Evolutionary conservation across 1,140 invertebrate species (phyloP).

Genomic region (Meloidogyne exigua): DNA sequence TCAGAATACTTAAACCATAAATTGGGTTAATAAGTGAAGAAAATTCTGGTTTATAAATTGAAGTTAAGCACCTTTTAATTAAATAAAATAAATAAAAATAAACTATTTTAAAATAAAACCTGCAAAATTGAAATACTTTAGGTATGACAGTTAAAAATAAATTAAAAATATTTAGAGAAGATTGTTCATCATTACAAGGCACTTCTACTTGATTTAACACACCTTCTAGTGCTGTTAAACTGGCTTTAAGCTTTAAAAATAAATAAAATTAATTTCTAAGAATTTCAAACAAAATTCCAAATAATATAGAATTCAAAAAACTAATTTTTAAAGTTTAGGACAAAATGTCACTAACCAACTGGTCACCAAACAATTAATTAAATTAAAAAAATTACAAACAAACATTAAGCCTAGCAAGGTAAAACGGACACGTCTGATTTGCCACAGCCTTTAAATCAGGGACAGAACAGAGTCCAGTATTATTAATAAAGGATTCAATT

Average conservation of each 20-base stretch:
- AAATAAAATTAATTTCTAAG: background rate
- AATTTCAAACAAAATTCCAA: too few relatives aligned
- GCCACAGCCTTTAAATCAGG: conserved; percentile 35
- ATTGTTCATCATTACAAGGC: conserved; percentile 22
- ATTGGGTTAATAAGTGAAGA: conserved; percentile 35
- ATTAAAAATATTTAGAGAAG: conserved; percentile 37
- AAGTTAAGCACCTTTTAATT: conserved; percentile 43
- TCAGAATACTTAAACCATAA: conserved; percentile 41
- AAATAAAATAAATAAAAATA: background rate
- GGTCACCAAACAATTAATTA: too few relatives aligned
- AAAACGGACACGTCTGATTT: conserved; percentile 15
- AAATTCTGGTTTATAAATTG: conserved; percentile 33
- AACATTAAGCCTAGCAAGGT: conserved; percentile 46
- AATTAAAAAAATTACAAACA: too few relatives aligned
- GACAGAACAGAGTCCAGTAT: conserved; percentile 35
- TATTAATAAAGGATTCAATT: conserved; percentile 37
- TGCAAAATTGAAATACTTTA: conserved; percentile 40
- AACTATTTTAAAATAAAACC: conserved; percentile 19
- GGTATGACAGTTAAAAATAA: conserved; percentile 38
- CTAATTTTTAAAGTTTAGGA: too few relatives aligned
- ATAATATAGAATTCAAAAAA: too few relatives aligned
- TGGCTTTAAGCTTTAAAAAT: conserved; percentile 48
- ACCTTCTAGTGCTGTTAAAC: conserved; percentile 52
- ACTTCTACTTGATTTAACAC: conserved; percentile 50
- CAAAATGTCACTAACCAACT: too few relatives aligned